Evolutionary conservation across 2,797 vertebrate genomes (phyloP).

Genomic region (Gallinago stenura): DNA sequence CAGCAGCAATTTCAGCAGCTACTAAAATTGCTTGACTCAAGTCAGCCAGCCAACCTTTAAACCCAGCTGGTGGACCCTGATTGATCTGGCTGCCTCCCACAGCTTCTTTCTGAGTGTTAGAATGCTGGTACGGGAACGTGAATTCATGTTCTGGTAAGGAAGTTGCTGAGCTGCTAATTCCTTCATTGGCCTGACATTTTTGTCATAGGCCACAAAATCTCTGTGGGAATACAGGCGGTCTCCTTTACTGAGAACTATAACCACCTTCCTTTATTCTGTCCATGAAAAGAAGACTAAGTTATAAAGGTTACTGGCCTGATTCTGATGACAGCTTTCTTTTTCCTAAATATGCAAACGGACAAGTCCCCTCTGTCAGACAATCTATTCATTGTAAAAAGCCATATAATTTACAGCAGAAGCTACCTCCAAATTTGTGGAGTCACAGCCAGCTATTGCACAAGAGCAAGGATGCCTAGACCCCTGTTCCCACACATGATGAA

Average conservation of each 20-base stretch:
- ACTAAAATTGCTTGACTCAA: not conserved
- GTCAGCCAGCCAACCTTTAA: not conserved
- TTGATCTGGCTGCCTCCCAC: not conserved
- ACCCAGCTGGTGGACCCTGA: not conserved
- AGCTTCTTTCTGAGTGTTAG: not conserved
- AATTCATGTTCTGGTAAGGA: not conserved
- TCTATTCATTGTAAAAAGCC: not conserved
- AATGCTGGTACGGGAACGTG: not conserved
- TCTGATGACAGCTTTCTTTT: not conserved
- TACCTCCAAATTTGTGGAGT: not conserved
- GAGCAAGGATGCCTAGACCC: not conserved
- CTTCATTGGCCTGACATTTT: not conserved
- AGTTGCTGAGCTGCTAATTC: not conserved
- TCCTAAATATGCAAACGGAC: not conserved
- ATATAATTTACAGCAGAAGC: not conserved
- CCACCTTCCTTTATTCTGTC: not conserved
- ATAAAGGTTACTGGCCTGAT: not conserved
- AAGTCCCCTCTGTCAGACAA: not conserved
- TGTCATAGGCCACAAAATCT: not conserved
- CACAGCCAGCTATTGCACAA: not conserved
- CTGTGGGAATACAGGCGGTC: not conserved
- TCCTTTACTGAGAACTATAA: not conserved
- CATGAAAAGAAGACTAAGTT: not conserved
- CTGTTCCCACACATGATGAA: not conserved
- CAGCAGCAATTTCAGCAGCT: not conserved